A percentile compares a stretch with the other conserved stretches of the same genome.
phyloP scores from a whole-genome alignment of 2,888 invertebrate species.

The Agrotis clavis region DNA sequence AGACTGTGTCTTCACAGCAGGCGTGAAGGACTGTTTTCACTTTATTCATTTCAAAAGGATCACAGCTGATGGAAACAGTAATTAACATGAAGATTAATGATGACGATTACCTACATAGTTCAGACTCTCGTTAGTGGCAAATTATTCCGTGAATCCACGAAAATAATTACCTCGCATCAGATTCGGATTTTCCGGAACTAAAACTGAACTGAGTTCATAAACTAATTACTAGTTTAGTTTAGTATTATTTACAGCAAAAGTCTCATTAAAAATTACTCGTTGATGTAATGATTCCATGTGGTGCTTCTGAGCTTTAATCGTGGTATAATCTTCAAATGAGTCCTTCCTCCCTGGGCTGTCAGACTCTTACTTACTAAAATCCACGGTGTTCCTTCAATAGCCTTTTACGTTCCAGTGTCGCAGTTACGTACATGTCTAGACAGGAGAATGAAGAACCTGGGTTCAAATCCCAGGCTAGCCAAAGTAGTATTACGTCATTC shows the following conservation, averaged over 20 bases:
- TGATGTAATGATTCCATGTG: not conserved
- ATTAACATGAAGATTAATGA: constrained; percentile 23
- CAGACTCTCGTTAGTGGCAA: constrained; percentile 3
- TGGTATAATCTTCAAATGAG: too few relatives aligned
- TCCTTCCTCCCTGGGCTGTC: too few relatives aligned
- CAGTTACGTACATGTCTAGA: too few relatives aligned
- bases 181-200: not conserved
- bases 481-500: not conserved
- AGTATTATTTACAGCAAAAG: not conserved
- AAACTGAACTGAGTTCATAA: not conserved
- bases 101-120: constrained; percentile 3
- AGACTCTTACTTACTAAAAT: too few relatives aligned
- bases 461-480: not conserved
- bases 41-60: not conserved
- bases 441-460: not conserved
- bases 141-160: constrained; percentile 14
- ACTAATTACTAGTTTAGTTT: not conserved
- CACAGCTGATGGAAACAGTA: constrained; percentile 13
- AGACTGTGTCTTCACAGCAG: not conserved
- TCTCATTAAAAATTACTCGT: not conserved
- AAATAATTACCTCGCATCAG: not conserved
- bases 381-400: too few relatives aligned
- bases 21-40: too few relatives aligned
- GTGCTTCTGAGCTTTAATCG: not conserved
- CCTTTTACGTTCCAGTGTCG: too few relatives aligned